Evolutionary conservation across 2,888 invertebrate species (phyloP).

Genomic region (Ochropleura plecta): DNA sequence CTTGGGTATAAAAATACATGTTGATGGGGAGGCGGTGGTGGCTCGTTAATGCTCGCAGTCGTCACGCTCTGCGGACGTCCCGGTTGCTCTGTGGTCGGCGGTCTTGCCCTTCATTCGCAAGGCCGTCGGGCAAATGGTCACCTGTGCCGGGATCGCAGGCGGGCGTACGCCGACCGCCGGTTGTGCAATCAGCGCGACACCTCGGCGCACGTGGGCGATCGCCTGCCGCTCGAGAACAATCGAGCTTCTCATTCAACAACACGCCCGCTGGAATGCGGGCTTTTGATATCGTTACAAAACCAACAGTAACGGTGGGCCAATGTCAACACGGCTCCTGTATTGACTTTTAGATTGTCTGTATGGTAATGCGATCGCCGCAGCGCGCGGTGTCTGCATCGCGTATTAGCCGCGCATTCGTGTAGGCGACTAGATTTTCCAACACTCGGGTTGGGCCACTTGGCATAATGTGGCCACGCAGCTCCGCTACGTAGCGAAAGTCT

Average conservation of each 20-base stretch:
- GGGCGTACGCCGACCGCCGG: constrained; percentile 60
- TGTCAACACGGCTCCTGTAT: constrained; percentile 86
- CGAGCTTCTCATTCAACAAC: constrained; percentile 81
- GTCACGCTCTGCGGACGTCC: constrained; percentile 71
- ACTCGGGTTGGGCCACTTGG: constrained; percentile 81
- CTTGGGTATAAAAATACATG: constrained; percentile 58
- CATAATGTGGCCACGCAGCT: constrained; percentile 78
- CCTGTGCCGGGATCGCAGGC: constrained; percentile 75
- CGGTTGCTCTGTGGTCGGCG: constrained; percentile 56
- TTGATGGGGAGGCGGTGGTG: constrained; percentile 57
- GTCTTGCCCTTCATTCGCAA: constrained; percentile 76
- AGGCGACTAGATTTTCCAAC: constrained; percentile 87
- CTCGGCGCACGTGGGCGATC: constrained; percentile 78
- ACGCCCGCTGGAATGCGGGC: constrained; percentile 85
- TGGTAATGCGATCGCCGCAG: constrained; percentile 78
- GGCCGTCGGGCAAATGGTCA: constrained; percentile 79
- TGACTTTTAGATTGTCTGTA: constrained; percentile 80
- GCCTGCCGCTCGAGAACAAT: constrained; percentile 82
- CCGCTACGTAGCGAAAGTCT: constrained; percentile 87
- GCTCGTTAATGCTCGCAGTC: constrained; percentile 59
- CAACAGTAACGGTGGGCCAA: constrained; percentile 86
- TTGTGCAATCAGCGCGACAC: constrained; percentile 84
- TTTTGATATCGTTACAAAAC: constrained; percentile 88
- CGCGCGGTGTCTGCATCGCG: constrained; percentile 72
- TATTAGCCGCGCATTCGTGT: constrained; percentile 79